Percentiles rank a stretch among this genome's conserved stretches.
phyloP scores from a whole-genome alignment of 2,113 vertebrate species.

The Chinchilla lanigera region DNA sequence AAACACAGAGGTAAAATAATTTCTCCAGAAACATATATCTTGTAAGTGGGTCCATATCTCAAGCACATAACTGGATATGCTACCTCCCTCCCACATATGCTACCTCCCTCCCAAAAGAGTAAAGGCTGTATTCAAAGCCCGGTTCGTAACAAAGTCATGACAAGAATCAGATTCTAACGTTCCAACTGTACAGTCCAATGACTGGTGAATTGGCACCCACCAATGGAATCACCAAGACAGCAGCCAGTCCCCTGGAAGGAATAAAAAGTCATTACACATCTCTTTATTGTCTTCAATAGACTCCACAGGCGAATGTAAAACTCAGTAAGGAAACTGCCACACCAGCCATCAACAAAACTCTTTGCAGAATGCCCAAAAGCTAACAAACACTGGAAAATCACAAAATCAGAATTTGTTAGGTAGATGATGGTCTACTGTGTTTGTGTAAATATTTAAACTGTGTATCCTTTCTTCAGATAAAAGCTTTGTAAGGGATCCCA shows the following conservation, averaged over 20 bases:
- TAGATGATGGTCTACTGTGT: background rate
- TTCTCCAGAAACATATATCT: background rate
- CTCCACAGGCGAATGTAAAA: constrained; percentile 3
- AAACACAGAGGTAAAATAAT: background rate
- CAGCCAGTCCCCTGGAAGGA: constrained; percentile 1
- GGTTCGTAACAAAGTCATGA: background rate
- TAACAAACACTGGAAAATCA: constrained; percentile 11
- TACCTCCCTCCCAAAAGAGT: background rate
- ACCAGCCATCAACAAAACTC: constrained; percentile 10
- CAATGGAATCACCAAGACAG: background rate
- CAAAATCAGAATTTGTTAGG: constrained; percentile 16
- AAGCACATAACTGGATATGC: background rate
- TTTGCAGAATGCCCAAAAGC: background rate
- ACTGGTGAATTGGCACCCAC: background rate
- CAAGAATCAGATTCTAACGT: background rate
- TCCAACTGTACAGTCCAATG: background rate
- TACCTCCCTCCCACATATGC: background rate
- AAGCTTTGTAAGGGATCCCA: background rate
- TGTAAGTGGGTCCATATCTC: background rate
- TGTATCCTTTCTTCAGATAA: background rate
- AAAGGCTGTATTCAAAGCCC: background rate
- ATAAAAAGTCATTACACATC: constrained; percentile 12
- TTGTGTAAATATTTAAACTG: constrained; percentile 29
- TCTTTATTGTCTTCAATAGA: background rate
- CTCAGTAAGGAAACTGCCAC: background rate